Conservation (phyloP, 92 coral and sea anemone species). For the Zoanthus sansibaricus region DNA sequence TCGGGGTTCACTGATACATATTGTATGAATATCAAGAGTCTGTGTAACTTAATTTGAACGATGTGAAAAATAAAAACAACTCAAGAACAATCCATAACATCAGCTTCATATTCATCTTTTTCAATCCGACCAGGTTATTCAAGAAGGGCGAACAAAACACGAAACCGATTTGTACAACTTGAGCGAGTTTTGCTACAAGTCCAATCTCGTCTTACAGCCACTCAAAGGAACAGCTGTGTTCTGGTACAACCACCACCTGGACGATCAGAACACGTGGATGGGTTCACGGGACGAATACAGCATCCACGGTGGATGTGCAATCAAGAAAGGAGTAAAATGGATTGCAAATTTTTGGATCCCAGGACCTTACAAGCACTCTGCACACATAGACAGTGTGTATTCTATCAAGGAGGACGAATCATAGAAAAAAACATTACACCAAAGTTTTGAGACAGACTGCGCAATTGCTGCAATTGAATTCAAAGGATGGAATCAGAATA, state of each 20-base stretch:
- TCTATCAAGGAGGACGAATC: neutral
- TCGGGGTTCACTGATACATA: too few species aligned
- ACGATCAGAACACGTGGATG: slow-evolving; percentile 87
- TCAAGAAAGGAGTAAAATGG: slow-evolving; percentile 89
- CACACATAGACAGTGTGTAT: slow-evolving; percentile 63
- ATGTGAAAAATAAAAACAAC: too few species aligned
- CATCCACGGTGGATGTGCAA: slow-evolving; percentile 94
- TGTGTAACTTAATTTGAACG: too few species aligned
- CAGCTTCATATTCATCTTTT: neutral
- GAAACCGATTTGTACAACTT: slow-evolving; percentile 73
- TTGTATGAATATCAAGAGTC: too few species aligned
- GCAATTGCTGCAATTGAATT: too few species aligned
- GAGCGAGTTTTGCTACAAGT: slow-evolving; percentile 78
- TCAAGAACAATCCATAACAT: neutral
- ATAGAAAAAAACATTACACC: neutral
- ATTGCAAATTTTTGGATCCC: slow-evolving; percentile 93
- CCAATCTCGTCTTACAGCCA: slow-evolving; percentile 81
- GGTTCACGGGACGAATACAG: slow-evolving; percentile 86
- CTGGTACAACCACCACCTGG: slow-evolving; percentile 97
- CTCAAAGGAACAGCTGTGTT: slow-evolving; percentile 88
- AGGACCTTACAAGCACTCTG: slow-evolving; percentile 74
- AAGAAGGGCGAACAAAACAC: slow-evolving; percentile 20
- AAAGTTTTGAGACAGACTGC: too few species aligned
- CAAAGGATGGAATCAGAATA: too few species aligned
- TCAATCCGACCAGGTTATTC: slow-evolving; percentile 15